A percentile compares a stretch with the other conserved stretches of the same genome.
These are phyloP conservation scores for Capitella teleta DNA, from an alignment of 1,140 invertebrate genomes.

Conservation along the genomic window DNA sequence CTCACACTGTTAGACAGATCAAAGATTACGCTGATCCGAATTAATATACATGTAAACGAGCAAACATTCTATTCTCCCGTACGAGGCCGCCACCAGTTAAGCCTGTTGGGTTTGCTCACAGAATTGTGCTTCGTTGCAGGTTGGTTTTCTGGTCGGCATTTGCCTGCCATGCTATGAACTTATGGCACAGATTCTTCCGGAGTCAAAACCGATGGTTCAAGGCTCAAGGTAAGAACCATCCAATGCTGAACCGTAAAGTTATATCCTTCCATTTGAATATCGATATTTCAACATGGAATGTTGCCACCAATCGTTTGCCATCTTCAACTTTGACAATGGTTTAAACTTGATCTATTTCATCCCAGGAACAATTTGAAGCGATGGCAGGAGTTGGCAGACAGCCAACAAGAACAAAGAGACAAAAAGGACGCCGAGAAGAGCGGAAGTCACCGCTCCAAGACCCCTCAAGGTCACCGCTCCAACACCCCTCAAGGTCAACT, in stretches of 20 bases:
- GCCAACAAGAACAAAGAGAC: conserved; percentile 18
- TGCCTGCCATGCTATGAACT: conserved; percentile 69
- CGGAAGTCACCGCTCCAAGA: too few species aligned
- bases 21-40: too few species aligned
- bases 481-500: too few species aligned
- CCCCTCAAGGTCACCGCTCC: too few species aligned
- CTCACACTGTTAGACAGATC: too few species aligned
- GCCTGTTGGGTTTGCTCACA: too few species aligned
- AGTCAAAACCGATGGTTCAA: conserved; percentile 56
- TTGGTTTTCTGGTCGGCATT: conserved; percentile 66
- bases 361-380: conserved; percentile 29
- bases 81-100: too few species aligned
- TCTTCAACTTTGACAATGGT: background rate
- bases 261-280: background rate
- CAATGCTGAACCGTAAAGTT: background rate
- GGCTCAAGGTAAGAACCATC: conserved; percentile 47
- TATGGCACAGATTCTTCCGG: conserved; percentile 55
- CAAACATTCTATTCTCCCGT: too few species aligned
- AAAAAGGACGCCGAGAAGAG: too few species aligned
- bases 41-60: too few species aligned
- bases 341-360: background rate
- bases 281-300: background rate
- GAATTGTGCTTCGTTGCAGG: too few species aligned
- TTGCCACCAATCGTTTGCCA: background rate
- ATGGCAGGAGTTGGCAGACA: conserved; percentile 33